Evolutionary conservation across 2,797 vertebrate species (phyloP).

Genomic region (Syngnathus acus): DNA sequence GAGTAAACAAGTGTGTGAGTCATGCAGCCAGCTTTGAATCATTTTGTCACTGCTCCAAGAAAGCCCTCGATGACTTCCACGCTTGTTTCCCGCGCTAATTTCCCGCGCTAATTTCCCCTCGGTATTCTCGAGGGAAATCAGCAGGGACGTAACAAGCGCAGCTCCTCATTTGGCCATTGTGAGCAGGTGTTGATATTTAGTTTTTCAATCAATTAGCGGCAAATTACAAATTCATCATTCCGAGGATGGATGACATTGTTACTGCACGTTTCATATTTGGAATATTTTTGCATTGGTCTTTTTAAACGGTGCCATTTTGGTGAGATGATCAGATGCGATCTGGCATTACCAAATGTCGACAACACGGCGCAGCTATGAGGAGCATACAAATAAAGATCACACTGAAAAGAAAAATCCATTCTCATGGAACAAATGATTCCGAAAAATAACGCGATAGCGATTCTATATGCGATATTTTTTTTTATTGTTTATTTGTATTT

Average conservation of each 20-base stretch:
- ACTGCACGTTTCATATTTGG: conserved; percentile 1
- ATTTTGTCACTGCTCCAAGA: conserved; percentile 26
- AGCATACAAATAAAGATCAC: too few relatives aligned
- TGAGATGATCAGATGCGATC: not conserved
- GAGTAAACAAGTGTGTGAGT: conserved; percentile 55
- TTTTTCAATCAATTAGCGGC: conserved; percentile 38
- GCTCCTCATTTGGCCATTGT: conserved; percentile 36
- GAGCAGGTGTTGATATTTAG: conserved; percentile 35
- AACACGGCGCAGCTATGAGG: not conserved
- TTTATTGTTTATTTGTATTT: too few relatives aligned
- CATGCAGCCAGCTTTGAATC: conserved; percentile 41
- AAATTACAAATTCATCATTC: conserved; percentile 27
- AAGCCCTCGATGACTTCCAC: conserved; percentile 31
- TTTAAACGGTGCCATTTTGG: not conserved
- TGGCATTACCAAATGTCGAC: not conserved
- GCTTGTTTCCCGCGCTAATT: conserved; percentile 31
- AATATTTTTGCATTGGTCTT: conserved; percentile 1
- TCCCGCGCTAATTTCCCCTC: conserved; percentile 13
- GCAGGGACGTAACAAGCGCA: conserved; percentile 43
- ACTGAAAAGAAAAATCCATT: too few relatives aligned
- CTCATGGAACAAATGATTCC: too few relatives aligned
- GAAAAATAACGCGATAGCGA: too few relatives aligned
- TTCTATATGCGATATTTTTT: too few relatives aligned
- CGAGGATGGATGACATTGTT: not conserved
- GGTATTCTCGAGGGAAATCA: conserved; percentile 55